Evolutionary conservation across 1,140 invertebrate genomes (phyloP), one percentile per base, ranked within the genome.

Genomic region (Hyposmocoma kahamanoa): DNA sequence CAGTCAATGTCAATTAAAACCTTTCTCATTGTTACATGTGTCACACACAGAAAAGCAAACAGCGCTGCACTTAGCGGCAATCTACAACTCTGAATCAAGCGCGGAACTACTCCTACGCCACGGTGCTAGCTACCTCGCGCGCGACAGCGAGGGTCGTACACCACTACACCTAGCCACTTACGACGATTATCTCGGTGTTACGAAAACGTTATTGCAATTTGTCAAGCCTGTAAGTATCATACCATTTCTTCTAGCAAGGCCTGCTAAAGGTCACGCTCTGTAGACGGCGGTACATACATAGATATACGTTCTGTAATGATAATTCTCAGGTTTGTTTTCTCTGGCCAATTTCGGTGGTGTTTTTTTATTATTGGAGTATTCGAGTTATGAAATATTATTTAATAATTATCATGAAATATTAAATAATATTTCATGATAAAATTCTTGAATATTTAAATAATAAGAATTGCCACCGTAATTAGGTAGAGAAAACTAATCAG

Each of bases 61-160:
- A 0, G 92, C 94, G 0, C 71, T 96, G 1, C 94, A 96, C 58
- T 88, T 95, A 13, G 93, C 93, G 4, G 91, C 92, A n/a, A 87
- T 91, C 36, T 80, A 91, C 24, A 93, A 93, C 10, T 89, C 89
- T 19, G 76, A 80, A 0, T 77, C 82, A 24, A 91, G 91, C 56
- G 81, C 92, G 2, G 88, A 91, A 15, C 22, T 88, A 2, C 76
- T 94, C 2, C 80, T 93, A 28, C 63, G 65, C 4, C 64, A 84
- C 50, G 88, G 89, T 13, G 91, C 90, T 1, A 82, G 88, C 67
- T 83, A 88, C 5, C 87, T 89, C 56, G 88, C 87, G 11, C 74
- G 86, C 13, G 92, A 93, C 61, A 71, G 79, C 2, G 90, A 91
- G 53, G 91, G 90, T 0, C 87, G 92, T 69, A 93, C 91, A 15